Evolutionary conservation across 1,140 invertebrate genomes (phyloP).

Genomic region (Prorops nasuta): DNA sequence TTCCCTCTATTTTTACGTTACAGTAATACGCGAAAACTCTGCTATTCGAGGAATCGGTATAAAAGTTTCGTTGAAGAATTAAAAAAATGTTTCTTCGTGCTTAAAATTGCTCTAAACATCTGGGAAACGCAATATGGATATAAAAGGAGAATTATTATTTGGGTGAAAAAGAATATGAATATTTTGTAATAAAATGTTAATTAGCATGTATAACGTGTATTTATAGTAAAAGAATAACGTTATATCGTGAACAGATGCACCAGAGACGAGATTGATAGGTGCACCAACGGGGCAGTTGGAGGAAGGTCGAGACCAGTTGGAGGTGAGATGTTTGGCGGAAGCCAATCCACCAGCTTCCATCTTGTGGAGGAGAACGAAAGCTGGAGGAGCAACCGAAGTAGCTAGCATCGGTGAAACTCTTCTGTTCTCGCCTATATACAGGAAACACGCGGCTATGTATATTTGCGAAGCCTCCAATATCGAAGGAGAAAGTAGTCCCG

Average conservation of each 20-base stretch:
- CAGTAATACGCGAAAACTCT: too few species aligned
- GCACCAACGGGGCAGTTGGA: constrained; percentile 72
- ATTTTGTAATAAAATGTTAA: too few species aligned
- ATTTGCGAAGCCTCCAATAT: constrained; percentile 80
- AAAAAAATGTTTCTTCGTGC: too few species aligned
- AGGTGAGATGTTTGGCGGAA: constrained; percentile 76
- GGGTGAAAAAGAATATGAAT: too few species aligned
- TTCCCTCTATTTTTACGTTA: too few species aligned
- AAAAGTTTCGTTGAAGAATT: too few species aligned
- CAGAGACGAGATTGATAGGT: constrained; percentile 71
- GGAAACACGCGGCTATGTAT: constrained; percentile 72
- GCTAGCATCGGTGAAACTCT: constrained; percentile 62
- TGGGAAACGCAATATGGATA: too few species aligned
- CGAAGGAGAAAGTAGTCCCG: constrained; percentile 75
- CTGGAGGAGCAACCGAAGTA: constrained; percentile 58
- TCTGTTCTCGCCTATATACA: constrained; percentile 65
- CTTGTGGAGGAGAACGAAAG: constrained; percentile 72
- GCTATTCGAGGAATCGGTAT: too few species aligned
- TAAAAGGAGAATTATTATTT: too few species aligned
- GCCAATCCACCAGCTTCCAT: constrained; percentile 84
- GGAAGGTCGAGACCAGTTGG: constrained; percentile 76
- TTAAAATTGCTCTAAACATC: too few species aligned
- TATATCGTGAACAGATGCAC: constrained; percentile 73
- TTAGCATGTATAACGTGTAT: too few species aligned
- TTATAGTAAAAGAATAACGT: too few species aligned